Conservation (phyloP, 2,797 vertebrate genomes). For the Hydrolagus colliei region DNA sequence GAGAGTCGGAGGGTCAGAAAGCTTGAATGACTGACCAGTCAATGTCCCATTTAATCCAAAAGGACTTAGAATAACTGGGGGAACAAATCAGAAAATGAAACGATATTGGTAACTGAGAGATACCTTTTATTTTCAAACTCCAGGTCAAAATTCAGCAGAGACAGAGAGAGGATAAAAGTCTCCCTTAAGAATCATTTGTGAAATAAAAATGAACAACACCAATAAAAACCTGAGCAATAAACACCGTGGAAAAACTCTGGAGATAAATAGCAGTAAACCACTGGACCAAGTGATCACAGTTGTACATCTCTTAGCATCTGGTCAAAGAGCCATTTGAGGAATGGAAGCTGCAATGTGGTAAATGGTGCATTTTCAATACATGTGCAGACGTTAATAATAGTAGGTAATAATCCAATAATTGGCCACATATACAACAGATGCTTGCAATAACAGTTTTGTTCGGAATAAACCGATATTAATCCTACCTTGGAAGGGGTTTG, state of each 20-base stretch:
- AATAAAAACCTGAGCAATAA: background rate
- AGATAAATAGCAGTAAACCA: background rate
- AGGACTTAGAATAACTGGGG: slow-evolving; percentile 88
- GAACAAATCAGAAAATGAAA: slow-evolving; percentile 34
- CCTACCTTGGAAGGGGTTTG: slow-evolving; percentile 91
- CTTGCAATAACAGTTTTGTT: background rate
- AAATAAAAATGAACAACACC: background rate
- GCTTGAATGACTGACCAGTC: slow-evolving; percentile 95
- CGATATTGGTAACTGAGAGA: background rate
- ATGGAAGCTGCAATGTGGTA: no score
- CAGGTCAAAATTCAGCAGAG: background rate
- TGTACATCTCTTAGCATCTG: background rate
- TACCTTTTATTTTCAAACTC: background rate
- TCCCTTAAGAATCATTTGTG: background rate
- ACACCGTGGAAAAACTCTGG: background rate
- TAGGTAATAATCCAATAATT: no score
- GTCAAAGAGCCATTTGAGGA: background rate
- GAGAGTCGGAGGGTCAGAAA: slow-evolving; percentile 91
- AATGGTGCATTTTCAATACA: no score
- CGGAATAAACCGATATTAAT: slow-evolving; percentile 11
- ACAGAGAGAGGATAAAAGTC: background rate
- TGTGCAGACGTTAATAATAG: no score
- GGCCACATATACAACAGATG: no score
- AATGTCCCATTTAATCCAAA: slow-evolving; percentile 93
- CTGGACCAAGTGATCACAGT: background rate